These are phyloP conservation scores for Lithophane semibrunnea DNA, from an alignment of 2,888 invertebrate genomes.

Conservation along the genomic window DNA sequence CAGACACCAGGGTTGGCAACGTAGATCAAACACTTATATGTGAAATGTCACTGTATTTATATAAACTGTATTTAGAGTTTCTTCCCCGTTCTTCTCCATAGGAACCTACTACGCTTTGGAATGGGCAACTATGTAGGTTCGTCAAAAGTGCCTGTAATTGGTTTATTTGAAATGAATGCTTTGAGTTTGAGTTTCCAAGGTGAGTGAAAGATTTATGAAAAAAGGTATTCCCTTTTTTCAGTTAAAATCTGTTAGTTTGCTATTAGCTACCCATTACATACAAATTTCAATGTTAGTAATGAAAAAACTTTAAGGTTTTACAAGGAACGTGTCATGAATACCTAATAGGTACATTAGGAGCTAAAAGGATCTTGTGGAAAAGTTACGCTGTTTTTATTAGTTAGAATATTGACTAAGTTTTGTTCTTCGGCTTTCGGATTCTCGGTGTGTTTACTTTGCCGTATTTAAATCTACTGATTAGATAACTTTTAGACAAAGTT, in stretches of 20 bases:
- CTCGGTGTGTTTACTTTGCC: conserved; percentile 38
- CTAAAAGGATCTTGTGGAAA: conserved; percentile 24
- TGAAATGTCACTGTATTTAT: background rate
- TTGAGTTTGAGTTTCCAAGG: background rate
- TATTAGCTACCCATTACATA: conserved; percentile 6
- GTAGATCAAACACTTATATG: conserved; percentile 11
- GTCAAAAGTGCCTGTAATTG: no score
- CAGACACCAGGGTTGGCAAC: conserved; percentile 22
- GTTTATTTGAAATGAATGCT: no score
- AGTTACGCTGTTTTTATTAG: conserved; percentile 25
- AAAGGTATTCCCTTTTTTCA: conserved; percentile 7
- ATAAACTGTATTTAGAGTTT: background rate
- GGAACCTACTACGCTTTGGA: no score
- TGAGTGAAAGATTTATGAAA: conserved; percentile 7
- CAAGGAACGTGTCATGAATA: conserved; percentile 23
- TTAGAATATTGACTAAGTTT: conserved; percentile 50
- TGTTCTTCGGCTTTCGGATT: conserved; percentile 39
- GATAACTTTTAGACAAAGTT: conserved; percentile 58
- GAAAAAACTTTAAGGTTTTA: conserved; percentile 6
- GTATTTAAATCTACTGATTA: conserved; percentile 55
- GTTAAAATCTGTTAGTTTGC: background rate
- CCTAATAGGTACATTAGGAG: conserved; percentile 5
- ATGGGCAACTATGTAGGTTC: no score
- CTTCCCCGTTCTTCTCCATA: no score
- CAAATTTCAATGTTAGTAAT: conserved; percentile 25